Evolutionary conservation across 2,888 invertebrate species (phyloP), one percentile per base, ranked within the genome.

Genomic region (Clepsis dumicolana): DNA sequence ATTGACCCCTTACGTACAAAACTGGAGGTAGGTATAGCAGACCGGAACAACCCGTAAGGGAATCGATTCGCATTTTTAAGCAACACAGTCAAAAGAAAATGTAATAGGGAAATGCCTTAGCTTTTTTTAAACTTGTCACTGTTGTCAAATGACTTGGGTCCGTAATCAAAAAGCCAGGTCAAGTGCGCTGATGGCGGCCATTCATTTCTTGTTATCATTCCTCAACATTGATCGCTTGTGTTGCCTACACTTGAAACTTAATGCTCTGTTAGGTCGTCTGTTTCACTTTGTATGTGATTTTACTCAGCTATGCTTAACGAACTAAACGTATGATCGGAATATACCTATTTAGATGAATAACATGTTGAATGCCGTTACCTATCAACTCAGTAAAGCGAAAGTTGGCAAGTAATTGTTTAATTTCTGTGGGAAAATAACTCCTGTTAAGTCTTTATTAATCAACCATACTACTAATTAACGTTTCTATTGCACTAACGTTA

Each of bases 191-290:
- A 18, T 12, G 12, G 21, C 48, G 21, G 48, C 48, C 21, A 44
- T 44, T 18, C 16, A 44, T 44, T 18, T 44, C 18, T 44, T 18
- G 16, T 44, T 18, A 44, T 44, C 18, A 44, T 44, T 44, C 44
- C 18, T 44, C 18, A 48, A 48, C 21, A 48, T 21, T 48, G 48
- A 21, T 48, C 12, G 21, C 48, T 48, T 48, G 48, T 48, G 48
- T 21, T 21, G 48, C 2, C 18, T 21, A 21, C 48, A 48, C 48
- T 48, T 48, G 48, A 48, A 12, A 48, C 48, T 21, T 48, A 48
- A 44, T 44, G 44, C 16, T 44, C 44, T 44, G 44, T 41, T 16
- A 8, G 16, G 41, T 5, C 12, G 48, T 21, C 21, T 48, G 48
- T 21, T 44, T 44, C 18, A 44, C 16, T 16, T 38, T 44, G 44